Evolutionary conservation across 2,888 invertebrate genomes (phyloP).

Genomic region (Luperina nickerlii): DNA sequence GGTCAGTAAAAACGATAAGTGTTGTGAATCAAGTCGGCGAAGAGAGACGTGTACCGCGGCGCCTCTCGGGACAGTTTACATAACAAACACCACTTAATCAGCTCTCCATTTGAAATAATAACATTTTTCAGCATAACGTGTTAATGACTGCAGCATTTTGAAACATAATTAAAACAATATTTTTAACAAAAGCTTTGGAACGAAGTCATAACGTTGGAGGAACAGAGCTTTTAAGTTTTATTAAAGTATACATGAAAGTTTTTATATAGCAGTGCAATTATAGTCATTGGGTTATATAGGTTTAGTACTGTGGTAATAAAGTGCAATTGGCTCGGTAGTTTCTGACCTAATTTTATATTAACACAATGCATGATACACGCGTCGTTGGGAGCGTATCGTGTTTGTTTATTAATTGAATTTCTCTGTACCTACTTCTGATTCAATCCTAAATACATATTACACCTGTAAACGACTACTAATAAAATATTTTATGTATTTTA

Average conservation of each 20-base stretch:
- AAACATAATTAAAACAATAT: background rate
- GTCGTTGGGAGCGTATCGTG: conserved; percentile 19
- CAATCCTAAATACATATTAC: conserved; percentile 28
- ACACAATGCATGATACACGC: conserved; percentile 54
- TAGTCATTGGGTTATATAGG: conserved; percentile 44
- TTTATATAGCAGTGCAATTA: conserved; percentile 34
- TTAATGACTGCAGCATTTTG: conserved; percentile 17
- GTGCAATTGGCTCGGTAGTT: conserved; percentile 62
- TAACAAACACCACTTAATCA: conserved; percentile 39
- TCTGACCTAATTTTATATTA: conserved; percentile 63
- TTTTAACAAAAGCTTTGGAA: conserved; percentile 19
- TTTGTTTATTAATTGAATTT: conserved; percentile 47
- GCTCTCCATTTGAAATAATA: conserved; percentile 28
- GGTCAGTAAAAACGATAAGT: conserved; percentile 8
- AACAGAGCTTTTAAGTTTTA: conserved; percentile 18
- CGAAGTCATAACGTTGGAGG: conserved; percentile 4
- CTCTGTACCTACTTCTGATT: conserved; percentile 37
- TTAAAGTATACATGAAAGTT: conserved; percentile 16
- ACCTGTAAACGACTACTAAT: conserved; percentile 33
- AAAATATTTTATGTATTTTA: conserved; percentile 35
- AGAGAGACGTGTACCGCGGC: conserved; percentile 4
- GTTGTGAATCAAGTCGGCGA: conserved; percentile 7
- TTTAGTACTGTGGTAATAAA: conserved; percentile 53
- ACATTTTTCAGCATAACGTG: conserved; percentile 7
- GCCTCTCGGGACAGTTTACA: conserved; percentile 23